Evolutionary conservation across 23 tunicate species (phyloP).

Genomic region (Trididemnum clinides): DNA sequence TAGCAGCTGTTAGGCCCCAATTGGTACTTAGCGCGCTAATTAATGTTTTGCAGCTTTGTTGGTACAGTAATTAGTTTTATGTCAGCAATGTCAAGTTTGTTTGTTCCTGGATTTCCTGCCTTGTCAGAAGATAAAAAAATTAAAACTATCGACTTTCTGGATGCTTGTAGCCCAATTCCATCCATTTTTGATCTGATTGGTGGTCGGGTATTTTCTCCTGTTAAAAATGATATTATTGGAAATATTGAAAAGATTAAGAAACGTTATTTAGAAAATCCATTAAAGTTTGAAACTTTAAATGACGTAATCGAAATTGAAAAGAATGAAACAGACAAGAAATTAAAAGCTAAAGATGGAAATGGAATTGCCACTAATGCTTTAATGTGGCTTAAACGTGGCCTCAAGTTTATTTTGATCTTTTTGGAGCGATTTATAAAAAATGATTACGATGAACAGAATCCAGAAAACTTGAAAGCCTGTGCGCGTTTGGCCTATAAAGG

Average conservation of each 20-base stretch:
- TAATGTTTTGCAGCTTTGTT: no score
- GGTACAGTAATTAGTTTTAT: no score
- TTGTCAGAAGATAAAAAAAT: conserved; percentile 69
- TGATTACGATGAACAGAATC: conserved; percentile 62
- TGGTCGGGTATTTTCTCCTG: conserved; percentile 83
- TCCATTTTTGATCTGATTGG: conserved; percentile 90
- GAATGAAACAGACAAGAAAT: conserved; percentile 65
- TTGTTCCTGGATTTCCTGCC: conserved; percentile 50
- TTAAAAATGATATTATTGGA: conserved; percentile 86
- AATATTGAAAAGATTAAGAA: conserved; percentile 83
- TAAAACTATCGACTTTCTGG: conserved; percentile 56
- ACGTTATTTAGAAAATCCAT: conserved; percentile 64
- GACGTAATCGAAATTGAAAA: conserved; percentile 60
- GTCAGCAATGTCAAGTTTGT: conserved; percentile 54
- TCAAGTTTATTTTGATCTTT: conserved; percentile 75
- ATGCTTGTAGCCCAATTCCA: conserved; percentile 75
- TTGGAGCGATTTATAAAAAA: conserved; percentile 72
- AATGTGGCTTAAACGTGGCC: conserved; percentile 97
- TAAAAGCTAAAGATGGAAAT: conserved; percentile 77
- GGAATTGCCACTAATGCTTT: conserved; percentile 98
- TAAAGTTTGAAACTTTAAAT: conserved; percentile 59
- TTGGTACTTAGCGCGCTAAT: no score
- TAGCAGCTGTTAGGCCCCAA: no score
- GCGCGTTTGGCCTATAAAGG: conserved; percentile 73
- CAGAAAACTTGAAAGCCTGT: conserved; percentile 60